Base-by-base conservation (phyloP, 2,888 invertebrate species). In the Ophion slaviceki region DNA sequence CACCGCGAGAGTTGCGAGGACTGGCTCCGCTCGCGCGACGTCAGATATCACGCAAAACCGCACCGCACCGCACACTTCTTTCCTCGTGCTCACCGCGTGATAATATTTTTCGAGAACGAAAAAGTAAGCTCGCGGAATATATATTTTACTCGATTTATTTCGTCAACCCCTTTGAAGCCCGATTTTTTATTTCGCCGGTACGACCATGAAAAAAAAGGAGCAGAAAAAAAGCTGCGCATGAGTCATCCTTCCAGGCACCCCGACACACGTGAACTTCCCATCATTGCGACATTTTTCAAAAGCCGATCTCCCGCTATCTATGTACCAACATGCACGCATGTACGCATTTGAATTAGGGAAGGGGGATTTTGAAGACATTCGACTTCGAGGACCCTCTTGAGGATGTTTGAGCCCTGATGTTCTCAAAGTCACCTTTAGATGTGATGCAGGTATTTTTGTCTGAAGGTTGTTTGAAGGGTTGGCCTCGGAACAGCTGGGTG, bases 41-140 rank as follows among this genome's bases (percentile, higher is more conserved):
- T 87, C 85, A 88, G 88, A 89, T 88, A 88, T 89, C 87, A 71
- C 83, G 84, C 84, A 71, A 82, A 86, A 85, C 74, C 82, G 53
- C 76, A 72, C 71, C 82, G 20, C 5, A 68, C n/a, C 24, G 5
- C 71, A 53, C 62, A 64, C 62, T 57, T 28, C 40, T 47, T 67
- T 36, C 64, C 32, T 20, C 74, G 67, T 57, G 20, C 71, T 47
- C n/a, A 17, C 17, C 17, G n/a, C 53, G 32, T 53, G 28, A 78
- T 74, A 70, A 70, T 70, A 61, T 67, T 61, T n/a, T 80, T 71
- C 80, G 32, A 66, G 45, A 70, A 80, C 17, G 71, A 66, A 67
- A 77, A 74, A 83, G 32, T 59, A 47, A 75, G 66, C 66, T 59
- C 40, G 40, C 40, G 40, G 53, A 61, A 64, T 78, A 78, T 78